Evolutionary conservation across 2,888 invertebrate genomes (phyloP).

Genomic region (Choristoneura rosaceana): DNA sequence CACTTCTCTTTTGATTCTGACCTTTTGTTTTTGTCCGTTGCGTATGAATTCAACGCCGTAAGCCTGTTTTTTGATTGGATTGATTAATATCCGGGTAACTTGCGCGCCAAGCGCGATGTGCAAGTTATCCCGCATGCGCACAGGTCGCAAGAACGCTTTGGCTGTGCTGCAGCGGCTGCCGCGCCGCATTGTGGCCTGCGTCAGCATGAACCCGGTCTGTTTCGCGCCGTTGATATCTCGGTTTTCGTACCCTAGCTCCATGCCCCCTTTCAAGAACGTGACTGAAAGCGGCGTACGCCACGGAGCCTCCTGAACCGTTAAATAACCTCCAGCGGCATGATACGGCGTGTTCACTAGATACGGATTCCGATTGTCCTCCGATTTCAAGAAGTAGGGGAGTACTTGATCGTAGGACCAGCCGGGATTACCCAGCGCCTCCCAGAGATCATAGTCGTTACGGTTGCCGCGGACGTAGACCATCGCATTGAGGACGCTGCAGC

Average conservation of each 20-base stretch:
- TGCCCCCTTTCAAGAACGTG: constrained; percentile 93
- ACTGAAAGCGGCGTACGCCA: constrained; percentile 93
- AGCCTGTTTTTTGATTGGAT: constrained; percentile 88
- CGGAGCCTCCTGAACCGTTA: constrained; percentile 93
- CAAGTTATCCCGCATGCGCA: constrained; percentile 90
- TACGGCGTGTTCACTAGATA: constrained; percentile 91
- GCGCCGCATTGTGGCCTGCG: constrained; percentile 93
- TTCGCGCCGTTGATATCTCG: constrained; percentile 93
- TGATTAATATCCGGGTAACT: constrained; percentile 89
- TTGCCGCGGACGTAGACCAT: constrained; percentile 97
- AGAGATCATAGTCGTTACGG: constrained; percentile 93
- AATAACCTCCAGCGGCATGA: constrained; percentile 91
- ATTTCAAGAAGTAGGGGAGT: constrained; percentile 93
- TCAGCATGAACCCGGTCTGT: constrained; percentile 94
- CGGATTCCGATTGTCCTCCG: constrained; percentile 95
- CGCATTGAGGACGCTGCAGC: constrained; percentile 94
- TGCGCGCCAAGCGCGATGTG: constrained; percentile 92
- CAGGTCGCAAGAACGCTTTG: constrained; percentile 94
- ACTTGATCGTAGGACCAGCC: constrained; percentile 95
- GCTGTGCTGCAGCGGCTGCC: constrained; percentile 95
- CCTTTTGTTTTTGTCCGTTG: constrained; percentile 87
- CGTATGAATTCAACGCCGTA: constrained; percentile 91
- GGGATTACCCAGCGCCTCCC: constrained; percentile 92
- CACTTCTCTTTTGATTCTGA: constrained; percentile 91
- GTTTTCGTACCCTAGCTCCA: constrained; percentile 92